Evolutionary conservation across 92 coral and sea anemone species (phyloP).

Genomic region (Muricea muricata): DNA sequence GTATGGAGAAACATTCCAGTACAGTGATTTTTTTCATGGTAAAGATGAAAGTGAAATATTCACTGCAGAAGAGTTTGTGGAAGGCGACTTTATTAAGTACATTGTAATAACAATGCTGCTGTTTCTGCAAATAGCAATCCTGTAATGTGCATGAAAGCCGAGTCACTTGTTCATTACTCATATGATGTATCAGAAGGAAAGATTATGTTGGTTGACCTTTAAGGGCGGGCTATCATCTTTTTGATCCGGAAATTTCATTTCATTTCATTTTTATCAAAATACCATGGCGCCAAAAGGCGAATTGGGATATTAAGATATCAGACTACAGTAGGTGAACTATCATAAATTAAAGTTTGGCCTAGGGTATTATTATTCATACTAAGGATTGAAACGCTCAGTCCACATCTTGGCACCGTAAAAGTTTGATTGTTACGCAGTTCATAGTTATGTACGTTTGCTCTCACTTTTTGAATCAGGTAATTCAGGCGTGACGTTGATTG

Average conservation of each 20-base stretch:
- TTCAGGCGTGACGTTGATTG: too few relatives aligned
- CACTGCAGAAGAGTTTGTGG: conserved; percentile 1
- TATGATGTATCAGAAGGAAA: conserved; percentile 11
- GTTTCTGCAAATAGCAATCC: background rate
- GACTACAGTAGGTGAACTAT: too few relatives aligned
- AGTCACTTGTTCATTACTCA: conserved; percentile 8
- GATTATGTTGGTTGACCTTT: conserved; percentile 1
- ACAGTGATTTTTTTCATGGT: conserved; percentile 5
- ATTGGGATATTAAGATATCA: too few relatives aligned
- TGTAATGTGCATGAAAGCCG: background rate
- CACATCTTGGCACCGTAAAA: too few relatives aligned
- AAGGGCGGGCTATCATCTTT: conserved; percentile 3
- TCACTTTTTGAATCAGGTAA: too few relatives aligned
- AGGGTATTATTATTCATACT: too few relatives aligned
- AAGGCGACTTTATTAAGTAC: conserved; percentile 5
- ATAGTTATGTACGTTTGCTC: too few relatives aligned
- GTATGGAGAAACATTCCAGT: conserved; percentile 6
- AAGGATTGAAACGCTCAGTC: too few relatives aligned
- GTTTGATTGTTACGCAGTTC: too few relatives aligned
- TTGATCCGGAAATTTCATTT: conserved; percentile 20
- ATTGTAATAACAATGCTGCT: conserved; percentile 27
- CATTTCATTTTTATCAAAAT: too few relatives aligned
- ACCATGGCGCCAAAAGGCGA: too few relatives aligned
- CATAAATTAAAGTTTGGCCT: too few relatives aligned
- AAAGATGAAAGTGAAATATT: background rate